A percentile compares a stretch with the other conserved stretches of the same genome.
Conservation (phyloP, 2,797 vertebrate species). For the Vultur gryphus region DNA sequence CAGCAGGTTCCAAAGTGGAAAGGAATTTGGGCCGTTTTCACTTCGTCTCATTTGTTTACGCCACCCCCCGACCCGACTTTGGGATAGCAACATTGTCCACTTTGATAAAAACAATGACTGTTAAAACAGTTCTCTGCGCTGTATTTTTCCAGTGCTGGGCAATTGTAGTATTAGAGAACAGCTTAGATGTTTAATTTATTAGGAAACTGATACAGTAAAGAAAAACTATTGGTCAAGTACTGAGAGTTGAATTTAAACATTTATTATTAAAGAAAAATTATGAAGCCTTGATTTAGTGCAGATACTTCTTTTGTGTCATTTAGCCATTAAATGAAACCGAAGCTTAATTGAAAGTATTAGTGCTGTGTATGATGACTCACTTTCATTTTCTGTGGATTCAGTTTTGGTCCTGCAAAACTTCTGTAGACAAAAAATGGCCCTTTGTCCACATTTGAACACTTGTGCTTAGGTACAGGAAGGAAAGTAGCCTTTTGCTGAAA, state of each 20-base stretch:
- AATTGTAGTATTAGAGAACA: background rate
- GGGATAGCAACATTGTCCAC: background rate
- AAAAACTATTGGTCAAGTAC: background rate
- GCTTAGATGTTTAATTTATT: constrained; percentile 5
- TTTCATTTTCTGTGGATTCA: background rate
- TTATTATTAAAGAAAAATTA: background rate
- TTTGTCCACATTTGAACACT: background rate
- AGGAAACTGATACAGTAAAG: background rate
- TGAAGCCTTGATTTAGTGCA: background rate
- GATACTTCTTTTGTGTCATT: background rate
- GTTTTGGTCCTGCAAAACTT: background rate
- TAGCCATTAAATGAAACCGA: background rate
- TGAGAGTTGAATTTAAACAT: background rate
- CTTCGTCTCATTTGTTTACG: background rate
- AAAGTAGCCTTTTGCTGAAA: background rate
- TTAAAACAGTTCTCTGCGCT: background rate
- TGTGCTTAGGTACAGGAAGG: background rate
- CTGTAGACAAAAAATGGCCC: background rate
- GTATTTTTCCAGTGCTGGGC: background rate
- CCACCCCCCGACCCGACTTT: rapidly evolving
- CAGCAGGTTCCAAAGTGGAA: background rate
- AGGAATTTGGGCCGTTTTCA: background rate
- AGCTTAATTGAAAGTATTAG: background rate
- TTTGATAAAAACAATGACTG: background rate
- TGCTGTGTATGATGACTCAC: background rate